Evolutionary conservation across 2,113 vertebrate species (phyloP).

Genomic region (Phaethornis superciliosus): DNA sequence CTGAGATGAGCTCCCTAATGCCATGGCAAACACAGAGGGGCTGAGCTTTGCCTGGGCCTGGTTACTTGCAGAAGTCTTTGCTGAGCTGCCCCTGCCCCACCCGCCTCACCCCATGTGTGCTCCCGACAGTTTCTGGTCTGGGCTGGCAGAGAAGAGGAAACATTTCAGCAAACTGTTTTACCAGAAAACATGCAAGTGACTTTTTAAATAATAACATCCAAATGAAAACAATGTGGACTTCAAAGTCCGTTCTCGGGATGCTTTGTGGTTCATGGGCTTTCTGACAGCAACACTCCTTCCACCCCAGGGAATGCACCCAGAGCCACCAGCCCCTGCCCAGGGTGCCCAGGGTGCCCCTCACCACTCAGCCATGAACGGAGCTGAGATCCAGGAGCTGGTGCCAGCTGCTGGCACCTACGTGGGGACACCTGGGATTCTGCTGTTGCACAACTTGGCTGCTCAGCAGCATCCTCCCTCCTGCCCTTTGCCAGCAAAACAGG

Average conservation of each 20-base stretch:
- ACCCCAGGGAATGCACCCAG: fast-evolving
- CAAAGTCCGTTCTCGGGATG: background rate
- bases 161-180: background rate
- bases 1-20: background rate
- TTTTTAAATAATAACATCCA: background rate
- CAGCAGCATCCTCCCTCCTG: background rate
- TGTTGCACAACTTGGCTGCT: background rate
- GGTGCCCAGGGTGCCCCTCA: fast-evolving
- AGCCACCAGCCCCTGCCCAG: background rate
- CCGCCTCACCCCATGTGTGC: background rate
- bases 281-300: background rate
- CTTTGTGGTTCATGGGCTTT: background rate
- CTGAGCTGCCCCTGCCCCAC: fast-evolving
- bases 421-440: background rate
- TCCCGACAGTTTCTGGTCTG: fast-evolving
- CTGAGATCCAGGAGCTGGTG: fast-evolving
- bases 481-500: background rate
- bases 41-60: background rate
- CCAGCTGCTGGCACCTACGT: background rate
- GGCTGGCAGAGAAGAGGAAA: background rate
- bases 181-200: conserved; percentile 50
- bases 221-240: conserved; percentile 47
- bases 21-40: background rate
- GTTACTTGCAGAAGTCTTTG: background rate
- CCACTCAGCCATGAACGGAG: background rate